Evolutionary conservation across 2,797 vertebrate genomes (phyloP), one percentile per base, ranked within the genome.

Genomic region (Eremophila alpestris): DNA sequence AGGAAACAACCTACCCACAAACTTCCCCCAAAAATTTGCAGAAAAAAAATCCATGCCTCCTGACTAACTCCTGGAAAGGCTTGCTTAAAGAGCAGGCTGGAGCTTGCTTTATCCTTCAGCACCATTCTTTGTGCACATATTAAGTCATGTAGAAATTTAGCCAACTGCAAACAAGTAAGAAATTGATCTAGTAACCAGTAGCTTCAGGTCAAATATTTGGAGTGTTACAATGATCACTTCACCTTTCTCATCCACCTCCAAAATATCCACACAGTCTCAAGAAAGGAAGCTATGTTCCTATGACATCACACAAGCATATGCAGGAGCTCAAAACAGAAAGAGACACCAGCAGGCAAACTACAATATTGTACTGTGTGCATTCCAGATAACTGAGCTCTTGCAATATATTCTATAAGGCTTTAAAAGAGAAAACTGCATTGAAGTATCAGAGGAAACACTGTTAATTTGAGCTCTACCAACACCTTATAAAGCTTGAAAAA

Each of bases 71-170:
- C 54, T 58, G 49, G 62, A 83, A 91, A 77, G 34, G 17, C 27
- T 71, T 70, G 58, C 46, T 71, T 80, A 13, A 78, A 78, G 40
- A 89, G 65, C 65, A 83, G 46, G 49, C 73, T 86, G 43, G 36
- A 91, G 62, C 54, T 85, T 85, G 75, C 54, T 68, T 71, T 55
- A 87, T 71, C 71, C 46, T 90, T 84, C 86, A 80, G 54, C 56
- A 68, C 49, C 38, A 56, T 86, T 91, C 64, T 77, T 51, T 54
- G 30, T 81, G 68, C 32, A 52, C 7, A 4, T 68, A 55, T 75
- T 88, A 83, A 90, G 29, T 59, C 12, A 59, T 4, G 19, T 26
- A 83, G 49, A 84, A 84, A 59, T 58, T 60, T 4, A 94, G 64
- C n/a, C 58, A 95, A 76, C 54, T 70, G 56, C 30, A 85, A 92